phyloP scores from a whole-genome alignment of 2,797 vertebrate species.

The Salarias fasciatus region DNA sequence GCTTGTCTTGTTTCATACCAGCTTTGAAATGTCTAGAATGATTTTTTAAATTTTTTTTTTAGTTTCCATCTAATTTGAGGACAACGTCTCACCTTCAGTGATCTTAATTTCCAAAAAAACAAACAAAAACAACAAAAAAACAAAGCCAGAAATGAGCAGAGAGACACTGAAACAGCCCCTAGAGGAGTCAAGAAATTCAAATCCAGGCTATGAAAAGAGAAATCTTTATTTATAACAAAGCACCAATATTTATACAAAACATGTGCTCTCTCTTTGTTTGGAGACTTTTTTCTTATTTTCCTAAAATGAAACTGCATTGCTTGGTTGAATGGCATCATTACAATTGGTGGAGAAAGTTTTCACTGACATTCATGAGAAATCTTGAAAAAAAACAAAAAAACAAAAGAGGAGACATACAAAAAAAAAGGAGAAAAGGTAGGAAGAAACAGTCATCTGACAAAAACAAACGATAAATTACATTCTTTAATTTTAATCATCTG shows the following conservation, averaged over 20 bases:
- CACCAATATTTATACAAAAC: constrained; percentile 71
- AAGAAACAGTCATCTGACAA: constrained; percentile 64
- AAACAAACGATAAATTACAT: constrained; percentile 81
- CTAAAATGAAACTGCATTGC: constrained; percentile 9
- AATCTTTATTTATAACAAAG: constrained; percentile 76
- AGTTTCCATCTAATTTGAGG: too few species aligned
- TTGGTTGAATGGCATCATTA: constrained; percentile 13
- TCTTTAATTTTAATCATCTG: constrained; percentile 72
- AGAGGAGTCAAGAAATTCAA: too few species aligned
- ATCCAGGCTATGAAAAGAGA: constrained; percentile 63
- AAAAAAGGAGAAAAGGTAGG: constrained; percentile 54
- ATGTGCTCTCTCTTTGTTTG: constrained; percentile 57
- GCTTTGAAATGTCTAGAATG: too few species aligned
- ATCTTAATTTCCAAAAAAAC: too few species aligned
- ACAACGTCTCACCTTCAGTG: too few species aligned
- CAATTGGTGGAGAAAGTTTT: constrained; percentile 26
- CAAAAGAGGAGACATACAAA: constrained; percentile 52
- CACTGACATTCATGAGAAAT: constrained; percentile 39
- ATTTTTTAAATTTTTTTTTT: too few species aligned
- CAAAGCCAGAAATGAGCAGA: too few species aligned
- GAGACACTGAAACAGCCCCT: too few species aligned
- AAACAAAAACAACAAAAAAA: too few species aligned
- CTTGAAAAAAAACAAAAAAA: constrained; percentile 28
- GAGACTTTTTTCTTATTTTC: constrained; percentile 21
- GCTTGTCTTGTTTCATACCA: too few species aligned